Base-by-base conservation (phyloP, 2,797 vertebrate genomes). In the Spinibarbus caldwelli region DNA sequence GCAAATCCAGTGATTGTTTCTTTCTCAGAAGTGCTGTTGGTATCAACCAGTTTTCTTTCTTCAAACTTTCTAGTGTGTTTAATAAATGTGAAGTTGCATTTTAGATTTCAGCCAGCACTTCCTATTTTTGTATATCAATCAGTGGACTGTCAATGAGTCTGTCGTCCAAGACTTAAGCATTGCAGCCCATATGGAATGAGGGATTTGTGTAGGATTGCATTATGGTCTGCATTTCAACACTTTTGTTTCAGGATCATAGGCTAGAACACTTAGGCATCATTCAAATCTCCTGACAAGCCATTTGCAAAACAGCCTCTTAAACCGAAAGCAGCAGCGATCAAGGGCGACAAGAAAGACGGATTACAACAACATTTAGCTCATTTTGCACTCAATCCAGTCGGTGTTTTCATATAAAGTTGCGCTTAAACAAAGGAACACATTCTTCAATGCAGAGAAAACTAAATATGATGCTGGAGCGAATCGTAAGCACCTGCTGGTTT, bases 401-500 rank as follows among this genome's bases (percentile, higher is more conserved):
- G 4, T 59, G 64, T 79, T 34, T 85, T 80, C 80, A 77, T 83
- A 87, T 85, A 87, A 70, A 87, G 52, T 64, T 75, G 82, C 6
- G 3, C 59, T 67, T 57, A 54, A 57, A 83, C n/a, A 70, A 64
- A 29, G 11, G n/a, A 78, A 57, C 23, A 52, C 17, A 41, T 26
- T 79, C 31, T 43, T 76, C 36, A 83, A 67, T 47, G 80, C 54
- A 19, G 7, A 62, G 71, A 67, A 45, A 34, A 83, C 75, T 83
- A 79, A 57, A 83, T 66, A 31, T 54, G 31, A 78, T 43, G 29
- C 66, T 66, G 45, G 57, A 71, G 86, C 43, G 23, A 59, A 89
- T 86, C 71, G 31, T 43, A 73, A 68, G 57, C 87, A 86, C 88
- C 88, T 89, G 87, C 85, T 82, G 57, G 26, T 67, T 70, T 67